phyloP scores from a whole-genome alignment of 1,140 invertebrate species.

The Solen grandis region DNA sequence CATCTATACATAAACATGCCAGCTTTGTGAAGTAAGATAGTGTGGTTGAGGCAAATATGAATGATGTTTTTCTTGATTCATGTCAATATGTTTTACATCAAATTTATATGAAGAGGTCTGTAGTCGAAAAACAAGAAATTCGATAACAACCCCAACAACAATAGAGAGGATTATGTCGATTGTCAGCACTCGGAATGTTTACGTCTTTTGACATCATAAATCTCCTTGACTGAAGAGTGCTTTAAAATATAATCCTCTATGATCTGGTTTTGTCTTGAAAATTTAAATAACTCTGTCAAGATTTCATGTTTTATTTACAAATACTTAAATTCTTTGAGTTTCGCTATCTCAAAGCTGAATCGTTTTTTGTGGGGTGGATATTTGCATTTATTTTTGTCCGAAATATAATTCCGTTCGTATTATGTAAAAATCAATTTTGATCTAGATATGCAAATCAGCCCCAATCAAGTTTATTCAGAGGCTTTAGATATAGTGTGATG shows the following conservation, averaged over 20 bases:
- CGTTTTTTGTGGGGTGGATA: constrained; percentile 5
- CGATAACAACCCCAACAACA: too few species aligned
- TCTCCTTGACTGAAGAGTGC: neutral
- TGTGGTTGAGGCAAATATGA: too few species aligned
- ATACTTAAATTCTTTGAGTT: constrained; percentile 41
- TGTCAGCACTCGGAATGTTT: too few species aligned
- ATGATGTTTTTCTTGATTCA: too few species aligned
- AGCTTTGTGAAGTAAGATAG: too few species aligned
- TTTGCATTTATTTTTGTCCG: constrained; percentile 53
- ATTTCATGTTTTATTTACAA: constrained; percentile 50
- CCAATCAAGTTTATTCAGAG: constrained; percentile 45
- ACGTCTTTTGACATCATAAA: neutral
- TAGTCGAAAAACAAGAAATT: too few species aligned
- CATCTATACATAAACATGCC: too few species aligned
- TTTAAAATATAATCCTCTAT: neutral
- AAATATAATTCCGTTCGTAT: constrained; percentile 50
- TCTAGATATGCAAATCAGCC: constrained; percentile 54
- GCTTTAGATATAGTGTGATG: constrained; percentile 47
- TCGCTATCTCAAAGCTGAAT: constrained; percentile 17
- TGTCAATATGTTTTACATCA: too few species aligned
- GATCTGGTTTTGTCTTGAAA: constrained; percentile 29
- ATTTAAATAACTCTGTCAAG: constrained; percentile 39
- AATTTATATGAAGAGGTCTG: too few species aligned
- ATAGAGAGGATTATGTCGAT: too few species aligned
- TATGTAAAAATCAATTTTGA: constrained; percentile 61